These are phyloP conservation scores for Caenorhabditis latens DNA, from an alignment of 1,140 invertebrate genomes.

Conservation along the genomic window DNA sequence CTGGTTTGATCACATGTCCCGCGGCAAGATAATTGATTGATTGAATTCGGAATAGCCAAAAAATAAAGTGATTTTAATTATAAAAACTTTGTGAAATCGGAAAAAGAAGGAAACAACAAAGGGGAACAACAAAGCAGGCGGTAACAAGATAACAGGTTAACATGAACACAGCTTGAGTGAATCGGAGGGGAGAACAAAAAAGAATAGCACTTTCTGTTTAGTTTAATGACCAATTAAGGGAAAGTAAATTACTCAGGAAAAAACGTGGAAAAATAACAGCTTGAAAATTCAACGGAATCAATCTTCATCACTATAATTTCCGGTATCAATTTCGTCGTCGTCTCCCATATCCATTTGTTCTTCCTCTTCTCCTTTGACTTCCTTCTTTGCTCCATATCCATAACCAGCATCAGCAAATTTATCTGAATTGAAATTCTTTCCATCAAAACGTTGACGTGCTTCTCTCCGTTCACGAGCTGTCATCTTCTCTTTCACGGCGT, in stretches of 20 bases:
- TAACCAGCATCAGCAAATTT: conserved; percentile 12
- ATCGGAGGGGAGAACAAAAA: too few species aligned
- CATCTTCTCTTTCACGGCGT: conserved; percentile 55
- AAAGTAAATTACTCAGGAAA: background rate
- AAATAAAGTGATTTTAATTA: background rate
- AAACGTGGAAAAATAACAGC: background rate
- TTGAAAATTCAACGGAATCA: background rate
- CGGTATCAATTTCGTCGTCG: conserved; percentile 31
- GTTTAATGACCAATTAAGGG: too few species aligned
- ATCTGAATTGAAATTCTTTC: conserved; percentile 43
- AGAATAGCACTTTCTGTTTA: too few species aligned
- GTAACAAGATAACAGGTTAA: background rate
- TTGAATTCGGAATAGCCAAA: background rate
- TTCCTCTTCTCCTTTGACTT: conserved; percentile 53
- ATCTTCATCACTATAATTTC: conserved; percentile 51
- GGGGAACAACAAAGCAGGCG: background rate
- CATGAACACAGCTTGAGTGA: too few species aligned
- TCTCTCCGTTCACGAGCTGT: conserved; percentile 32
- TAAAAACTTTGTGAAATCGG: background rate
- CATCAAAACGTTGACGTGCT: conserved; percentile 22
- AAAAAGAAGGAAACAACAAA: background rate
- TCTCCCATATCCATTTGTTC: conserved; percentile 29
- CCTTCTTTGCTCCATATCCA: conserved; percentile 10
- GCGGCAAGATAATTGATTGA: conserved; percentile 22
- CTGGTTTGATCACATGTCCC: background rate